These are phyloP conservation scores for Octomys mimax DNA, from an alignment of 2,797 vertebrate species.

Conservation along the genomic window DNA sequence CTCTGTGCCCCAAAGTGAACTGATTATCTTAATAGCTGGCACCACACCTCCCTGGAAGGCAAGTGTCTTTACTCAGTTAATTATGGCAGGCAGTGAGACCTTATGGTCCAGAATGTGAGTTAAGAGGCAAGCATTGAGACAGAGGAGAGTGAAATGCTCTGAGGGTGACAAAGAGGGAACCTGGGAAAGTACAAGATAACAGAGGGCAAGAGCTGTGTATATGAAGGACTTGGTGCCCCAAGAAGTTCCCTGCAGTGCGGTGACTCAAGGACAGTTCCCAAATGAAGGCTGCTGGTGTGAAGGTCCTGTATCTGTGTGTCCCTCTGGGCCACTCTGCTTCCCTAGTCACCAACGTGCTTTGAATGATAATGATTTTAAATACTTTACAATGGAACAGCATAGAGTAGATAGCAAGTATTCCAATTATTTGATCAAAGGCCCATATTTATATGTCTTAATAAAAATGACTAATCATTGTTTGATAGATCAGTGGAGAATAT, in stretches of 20 bases:
- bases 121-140: neutral
- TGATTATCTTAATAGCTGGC: constrained; percentile 44
- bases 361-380: constrained; percentile 17
- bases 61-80: constrained; percentile 31
- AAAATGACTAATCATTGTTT: constrained; percentile 25
- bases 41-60: constrained; percentile 1
- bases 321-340: constrained; percentile 6
- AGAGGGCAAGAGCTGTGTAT: neutral
- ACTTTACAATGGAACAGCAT: neutral
- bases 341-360: constrained; percentile 33
- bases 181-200: neutral
- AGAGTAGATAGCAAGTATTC: constrained; percentile 11
- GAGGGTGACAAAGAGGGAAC: neutral
- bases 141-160: neutral
- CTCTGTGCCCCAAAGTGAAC: constrained; percentile 35
- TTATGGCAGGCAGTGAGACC: constrained; percentile 15
- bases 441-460: constrained; percentile 47
- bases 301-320: neutral
- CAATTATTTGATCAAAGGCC: neutral
- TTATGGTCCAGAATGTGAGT: neutral
- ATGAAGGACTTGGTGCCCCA: neutral
- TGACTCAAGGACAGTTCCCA: neutral
- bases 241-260: neutral
- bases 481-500: neutral
- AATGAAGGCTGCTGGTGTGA: neutral